Percentiles rank a stretch among this genome's conserved stretches.
Evolutionary conservation across 2,113 vertebrate genomes (phyloP).

Genomic region (Serilophus lunatus): DNA sequence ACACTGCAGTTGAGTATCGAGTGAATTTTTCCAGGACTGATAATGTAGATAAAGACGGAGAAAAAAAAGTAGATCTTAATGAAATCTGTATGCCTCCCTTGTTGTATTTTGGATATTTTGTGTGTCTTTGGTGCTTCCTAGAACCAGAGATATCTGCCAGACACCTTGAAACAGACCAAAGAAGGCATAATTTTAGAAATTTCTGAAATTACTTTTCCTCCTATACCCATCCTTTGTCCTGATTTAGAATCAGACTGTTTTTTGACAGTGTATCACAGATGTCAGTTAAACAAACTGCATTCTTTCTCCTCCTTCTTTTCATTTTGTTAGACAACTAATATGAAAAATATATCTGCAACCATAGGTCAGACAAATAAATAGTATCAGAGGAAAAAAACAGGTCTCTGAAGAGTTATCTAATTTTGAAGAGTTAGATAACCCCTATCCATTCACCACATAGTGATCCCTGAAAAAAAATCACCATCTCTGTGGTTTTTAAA

Average conservation of each 20-base stretch:
- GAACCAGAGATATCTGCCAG: not conserved
- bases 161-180: not conserved
- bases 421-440: not conserved
- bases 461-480: not conserved
- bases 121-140: not conserved
- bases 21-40: not conserved
- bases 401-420: not conserved
- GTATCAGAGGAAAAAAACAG: fast-evolving
- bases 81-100: not conserved
- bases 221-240: not conserved
- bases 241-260: not conserved
- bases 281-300: not conserved
- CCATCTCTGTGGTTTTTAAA: not conserved
- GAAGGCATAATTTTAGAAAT: not conserved
- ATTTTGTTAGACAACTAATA: not conserved
- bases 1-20: not conserved
- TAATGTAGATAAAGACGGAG: not conserved
- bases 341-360: not conserved
- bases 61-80: not conserved
- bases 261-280: not conserved
- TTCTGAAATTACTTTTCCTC: not conserved
- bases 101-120: not conserved
- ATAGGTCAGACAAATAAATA: not conserved
- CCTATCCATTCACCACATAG: not conserved
- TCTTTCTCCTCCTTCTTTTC: not conserved